Percentiles rank a stretch among this genome's conserved stretches.
Evolutionary conservation across 2,888 invertebrate species (phyloP).

Genomic region (Ditula angustiorana): DNA sequence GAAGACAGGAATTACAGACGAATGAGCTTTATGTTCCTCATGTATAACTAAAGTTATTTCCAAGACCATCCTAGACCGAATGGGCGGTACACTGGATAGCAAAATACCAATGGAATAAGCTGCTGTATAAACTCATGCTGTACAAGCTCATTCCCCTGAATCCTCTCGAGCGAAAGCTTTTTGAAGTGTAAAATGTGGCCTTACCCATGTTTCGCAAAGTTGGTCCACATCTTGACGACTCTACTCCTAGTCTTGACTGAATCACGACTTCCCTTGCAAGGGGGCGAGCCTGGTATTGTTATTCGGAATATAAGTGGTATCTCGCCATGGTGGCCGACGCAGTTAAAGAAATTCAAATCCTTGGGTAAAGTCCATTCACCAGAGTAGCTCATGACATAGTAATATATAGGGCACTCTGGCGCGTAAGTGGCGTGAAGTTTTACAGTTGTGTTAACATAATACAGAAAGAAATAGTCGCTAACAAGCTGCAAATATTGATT

Average conservation of each 20-base stretch:
- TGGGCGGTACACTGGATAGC: no score
- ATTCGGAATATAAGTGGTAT: slow-evolving; percentile 71
- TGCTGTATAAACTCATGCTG: no score
- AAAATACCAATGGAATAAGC: no score
- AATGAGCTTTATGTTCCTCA: no score
- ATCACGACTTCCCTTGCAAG: slow-evolving; percentile 68
- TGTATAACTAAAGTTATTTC: no score
- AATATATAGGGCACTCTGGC: slow-evolving; percentile 68
- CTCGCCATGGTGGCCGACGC: slow-evolving; percentile 71
- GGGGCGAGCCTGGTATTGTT: slow-evolving; percentile 50
- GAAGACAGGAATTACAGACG: no score
- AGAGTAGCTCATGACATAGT: slow-evolving; percentile 69
- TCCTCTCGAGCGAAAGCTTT: no score
- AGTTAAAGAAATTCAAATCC: slow-evolving; percentile 59
- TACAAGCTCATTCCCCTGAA: no score
- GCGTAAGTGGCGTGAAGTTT: slow-evolving; percentile 65
- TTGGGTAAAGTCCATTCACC: slow-evolving; percentile 71
- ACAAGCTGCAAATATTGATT: slow-evolving; percentile 72
- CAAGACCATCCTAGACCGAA: no score
- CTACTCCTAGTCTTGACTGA: slow-evolving; percentile 66
- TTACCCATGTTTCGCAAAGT: slow-evolving; percentile 82
- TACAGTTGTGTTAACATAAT: slow-evolving; percentile 72
- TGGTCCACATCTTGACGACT: slow-evolving; percentile 79
- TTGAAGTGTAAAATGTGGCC: not conserved
- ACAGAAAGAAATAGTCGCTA: slow-evolving; percentile 74